phyloP scores from a whole-genome alignment of 2,113 vertebrate species.

The Cnemophilus loriae region DNA sequence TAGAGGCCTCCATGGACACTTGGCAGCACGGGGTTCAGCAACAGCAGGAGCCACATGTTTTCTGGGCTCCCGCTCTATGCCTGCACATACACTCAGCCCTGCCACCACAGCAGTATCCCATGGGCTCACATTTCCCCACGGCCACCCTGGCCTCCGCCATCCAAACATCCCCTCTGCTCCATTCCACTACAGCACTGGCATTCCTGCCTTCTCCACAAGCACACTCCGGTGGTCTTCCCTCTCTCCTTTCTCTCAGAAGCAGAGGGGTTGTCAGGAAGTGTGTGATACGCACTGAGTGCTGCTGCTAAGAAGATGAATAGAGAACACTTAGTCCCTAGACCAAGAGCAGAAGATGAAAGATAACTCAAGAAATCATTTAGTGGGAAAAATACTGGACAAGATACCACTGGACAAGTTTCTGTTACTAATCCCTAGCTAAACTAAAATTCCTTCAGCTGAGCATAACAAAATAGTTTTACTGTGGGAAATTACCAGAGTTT shows the following conservation, averaged over 20 bases:
- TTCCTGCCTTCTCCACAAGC: neutral
- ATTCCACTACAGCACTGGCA: fast-evolving
- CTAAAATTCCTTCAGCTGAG: neutral
- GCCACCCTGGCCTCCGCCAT: fast-evolving
- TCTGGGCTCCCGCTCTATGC: neutral
- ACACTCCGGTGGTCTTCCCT: neutral
- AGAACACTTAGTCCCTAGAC: neutral
- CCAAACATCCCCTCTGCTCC: neutral
- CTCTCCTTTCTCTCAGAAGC: neutral
- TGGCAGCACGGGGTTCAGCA: conserved; percentile 29
- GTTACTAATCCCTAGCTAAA: neutral
- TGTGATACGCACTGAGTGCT: neutral
- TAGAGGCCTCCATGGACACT: neutral
- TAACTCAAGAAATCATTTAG: neutral
- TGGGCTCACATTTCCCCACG: neutral
- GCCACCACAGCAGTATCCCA: neutral
- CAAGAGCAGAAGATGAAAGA: neutral
- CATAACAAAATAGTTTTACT: neutral
- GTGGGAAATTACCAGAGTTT: neutral
- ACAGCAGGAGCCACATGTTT: conserved; percentile 54
- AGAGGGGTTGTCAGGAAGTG: neutral
- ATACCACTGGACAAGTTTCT: neutral
- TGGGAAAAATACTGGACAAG: neutral
- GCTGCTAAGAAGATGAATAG: neutral
- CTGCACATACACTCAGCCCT: neutral